Percentiles rank a stretch among this genome's conserved stretches.
phyloP scores from a whole-genome alignment of 2,888 invertebrate species.

The Leptarthrus brevirostris region DNA sequence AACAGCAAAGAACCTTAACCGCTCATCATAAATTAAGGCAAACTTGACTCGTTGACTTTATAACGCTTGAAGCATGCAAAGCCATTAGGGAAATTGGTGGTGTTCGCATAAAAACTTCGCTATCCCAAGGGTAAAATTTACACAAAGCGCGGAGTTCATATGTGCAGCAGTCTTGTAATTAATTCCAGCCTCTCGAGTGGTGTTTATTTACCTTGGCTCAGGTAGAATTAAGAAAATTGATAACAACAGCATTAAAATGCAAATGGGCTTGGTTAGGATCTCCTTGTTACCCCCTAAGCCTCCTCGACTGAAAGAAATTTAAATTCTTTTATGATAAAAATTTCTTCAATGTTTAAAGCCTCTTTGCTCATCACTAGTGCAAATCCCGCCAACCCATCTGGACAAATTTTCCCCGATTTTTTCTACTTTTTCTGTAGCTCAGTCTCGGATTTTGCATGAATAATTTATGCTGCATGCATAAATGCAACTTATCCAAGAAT shows the following conservation, averaged over 20 bases:
- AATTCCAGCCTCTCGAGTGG: slow-evolving; percentile 5
- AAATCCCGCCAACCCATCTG: slow-evolving; percentile 28
- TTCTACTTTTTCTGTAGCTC: slow-evolving; percentile 1
- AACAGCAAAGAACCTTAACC: background rate
- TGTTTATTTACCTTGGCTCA: background rate
- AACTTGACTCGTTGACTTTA: slow-evolving; percentile 2
- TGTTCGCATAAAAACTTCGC: slow-evolving; percentile 17
- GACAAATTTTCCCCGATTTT: slow-evolving; percentile 39
- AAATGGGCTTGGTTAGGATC: background rate
- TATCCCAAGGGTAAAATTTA: slow-evolving; percentile 15
- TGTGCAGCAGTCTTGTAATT: slow-evolving; percentile 23
- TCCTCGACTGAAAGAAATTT: background rate
- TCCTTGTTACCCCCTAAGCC: background rate
- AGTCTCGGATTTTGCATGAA: slow-evolving; percentile 40
- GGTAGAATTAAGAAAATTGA: slow-evolving; percentile 17
- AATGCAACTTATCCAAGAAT: slow-evolving; percentile 44
- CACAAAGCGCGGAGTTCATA: background rate
- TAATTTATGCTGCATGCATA: slow-evolving; percentile 47
- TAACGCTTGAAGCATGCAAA: background rate
- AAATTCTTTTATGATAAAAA: background rate
- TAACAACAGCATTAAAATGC: background rate
- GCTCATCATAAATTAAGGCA: slow-evolving; percentile 12
- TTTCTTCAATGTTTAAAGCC: background rate
- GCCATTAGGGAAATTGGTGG: slow-evolving; percentile 35
- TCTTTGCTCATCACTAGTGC: slow-evolving; percentile 11